These are phyloP conservation scores for Gymnocypris eckloni DNA, from an alignment of 2,797 vertebrate species.

Conservation along the genomic window DNA sequence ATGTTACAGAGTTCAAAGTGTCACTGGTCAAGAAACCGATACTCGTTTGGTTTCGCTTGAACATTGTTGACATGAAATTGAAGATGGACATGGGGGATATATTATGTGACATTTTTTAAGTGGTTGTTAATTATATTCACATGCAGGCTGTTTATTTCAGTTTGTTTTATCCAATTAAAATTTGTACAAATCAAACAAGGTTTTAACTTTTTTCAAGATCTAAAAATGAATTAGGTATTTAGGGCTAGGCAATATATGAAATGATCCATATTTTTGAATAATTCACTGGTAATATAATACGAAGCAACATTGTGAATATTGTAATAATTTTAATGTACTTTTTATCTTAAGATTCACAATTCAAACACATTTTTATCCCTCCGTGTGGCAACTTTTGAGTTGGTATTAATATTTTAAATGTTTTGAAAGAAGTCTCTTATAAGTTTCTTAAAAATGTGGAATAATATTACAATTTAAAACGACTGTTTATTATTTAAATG, in stretches of 20 bases:
- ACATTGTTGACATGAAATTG: not conserved
- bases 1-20: not conserved
- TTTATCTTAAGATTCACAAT: not conserved
- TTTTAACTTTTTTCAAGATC: not conserved
- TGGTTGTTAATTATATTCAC: not conserved
- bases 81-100: not conserved
- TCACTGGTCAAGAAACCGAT: not conserved
- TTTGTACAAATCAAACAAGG: not conserved
- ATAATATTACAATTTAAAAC: not conserved
- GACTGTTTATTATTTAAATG: not conserved
- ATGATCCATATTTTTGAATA: not conserved
- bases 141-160: not conserved
- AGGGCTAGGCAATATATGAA: not conserved
- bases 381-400: not conserved
- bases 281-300: not conserved
- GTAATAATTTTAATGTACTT: not conserved
- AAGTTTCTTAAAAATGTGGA: not conserved
- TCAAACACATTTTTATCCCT: not conserved
- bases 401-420: too few species aligned
- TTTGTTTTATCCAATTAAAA: slow-evolving; percentile 21
- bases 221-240: not conserved
- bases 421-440: too few species aligned
- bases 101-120: not conserved
- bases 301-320: not conserved
- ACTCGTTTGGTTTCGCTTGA: not conserved